Conservation (phyloP, 2,888 invertebrate genomes). For the Ectemnius cavifrons region DNA sequence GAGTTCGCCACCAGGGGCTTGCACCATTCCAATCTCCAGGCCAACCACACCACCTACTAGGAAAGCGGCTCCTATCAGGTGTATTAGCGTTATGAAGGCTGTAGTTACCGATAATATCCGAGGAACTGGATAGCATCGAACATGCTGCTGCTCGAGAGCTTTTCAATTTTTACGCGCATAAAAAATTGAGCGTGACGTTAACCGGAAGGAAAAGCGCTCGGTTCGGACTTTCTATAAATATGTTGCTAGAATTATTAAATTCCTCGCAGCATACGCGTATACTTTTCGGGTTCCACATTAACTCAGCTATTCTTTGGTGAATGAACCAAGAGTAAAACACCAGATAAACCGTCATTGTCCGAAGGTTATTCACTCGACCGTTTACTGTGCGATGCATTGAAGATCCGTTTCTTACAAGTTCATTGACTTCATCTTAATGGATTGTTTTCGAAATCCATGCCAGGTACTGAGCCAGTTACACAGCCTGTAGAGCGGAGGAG, state of each 20-base stretch:
- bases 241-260: neutral
- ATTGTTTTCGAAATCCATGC: too few relatives aligned
- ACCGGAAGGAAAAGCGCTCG: constrained; percentile 8
- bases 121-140: constrained; percentile 52
- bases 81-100: constrained; percentile 62
- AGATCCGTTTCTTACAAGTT: too few relatives aligned
- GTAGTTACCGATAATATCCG: constrained; percentile 65
- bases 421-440: too few relatives aligned
- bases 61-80: constrained; percentile 49
- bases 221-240: neutral
- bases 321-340: too few relatives aligned
- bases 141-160: constrained; percentile 31
- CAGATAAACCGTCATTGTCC: too few relatives aligned
- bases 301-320: neutral
- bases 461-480: too few relatives aligned
- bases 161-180: constrained; percentile 52
- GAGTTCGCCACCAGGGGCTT: constrained; percentile 28
- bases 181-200: constrained; percentile 43
- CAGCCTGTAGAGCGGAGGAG: neutral
- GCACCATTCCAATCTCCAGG: constrained; percentile 51
- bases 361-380: too few relatives aligned
- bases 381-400: too few relatives aligned
- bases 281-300: neutral
- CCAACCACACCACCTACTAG: constrained; percentile 40
- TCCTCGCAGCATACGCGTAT: neutral